Conservation (phyloP, 2,888 invertebrate genomes). For the Phyto melanocephala region DNA sequence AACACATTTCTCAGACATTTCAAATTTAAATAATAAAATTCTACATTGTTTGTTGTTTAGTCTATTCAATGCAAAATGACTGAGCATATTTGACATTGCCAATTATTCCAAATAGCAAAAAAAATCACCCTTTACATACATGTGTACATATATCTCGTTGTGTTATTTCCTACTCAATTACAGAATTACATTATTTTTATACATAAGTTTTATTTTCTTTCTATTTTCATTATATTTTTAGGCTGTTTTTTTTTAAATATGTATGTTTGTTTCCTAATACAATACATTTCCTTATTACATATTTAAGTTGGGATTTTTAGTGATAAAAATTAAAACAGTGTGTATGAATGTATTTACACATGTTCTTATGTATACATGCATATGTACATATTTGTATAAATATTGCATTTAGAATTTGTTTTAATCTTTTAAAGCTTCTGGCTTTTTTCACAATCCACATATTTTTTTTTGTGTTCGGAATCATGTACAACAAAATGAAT, state of each 20-base stretch:
- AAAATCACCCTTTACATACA: too few relatives aligned
- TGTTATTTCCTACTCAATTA: slow-evolving; percentile 1
- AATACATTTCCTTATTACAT: slow-evolving; percentile 10
- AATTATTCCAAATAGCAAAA: too few relatives aligned
- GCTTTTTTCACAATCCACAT: neutral
- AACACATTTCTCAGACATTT: too few relatives aligned
- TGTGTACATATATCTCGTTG: neutral
- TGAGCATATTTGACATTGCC: too few relatives aligned
- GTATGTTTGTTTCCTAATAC: neutral
- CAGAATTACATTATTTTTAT: neutral
- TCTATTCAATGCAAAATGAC: too few relatives aligned
- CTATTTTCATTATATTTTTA: neutral
- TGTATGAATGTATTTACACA: too few relatives aligned
- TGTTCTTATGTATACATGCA: too few relatives aligned
- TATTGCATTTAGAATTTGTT: too few relatives aligned
- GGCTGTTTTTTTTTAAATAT: neutral
- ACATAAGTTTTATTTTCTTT: neutral
- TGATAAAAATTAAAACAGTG: slow-evolving; percentile 28
- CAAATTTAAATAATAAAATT: too few relatives aligned
- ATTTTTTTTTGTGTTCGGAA: neutral
- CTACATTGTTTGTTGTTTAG: too few relatives aligned
- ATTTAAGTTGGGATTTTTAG: slow-evolving; percentile 13
- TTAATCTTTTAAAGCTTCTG: slow-evolving; percentile 3
- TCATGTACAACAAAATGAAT: slow-evolving; percentile 26
- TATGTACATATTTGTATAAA: too few relatives aligned